Conservation (phyloP, 2,888 invertebrate species). For the Notodromas monacha region DNA sequence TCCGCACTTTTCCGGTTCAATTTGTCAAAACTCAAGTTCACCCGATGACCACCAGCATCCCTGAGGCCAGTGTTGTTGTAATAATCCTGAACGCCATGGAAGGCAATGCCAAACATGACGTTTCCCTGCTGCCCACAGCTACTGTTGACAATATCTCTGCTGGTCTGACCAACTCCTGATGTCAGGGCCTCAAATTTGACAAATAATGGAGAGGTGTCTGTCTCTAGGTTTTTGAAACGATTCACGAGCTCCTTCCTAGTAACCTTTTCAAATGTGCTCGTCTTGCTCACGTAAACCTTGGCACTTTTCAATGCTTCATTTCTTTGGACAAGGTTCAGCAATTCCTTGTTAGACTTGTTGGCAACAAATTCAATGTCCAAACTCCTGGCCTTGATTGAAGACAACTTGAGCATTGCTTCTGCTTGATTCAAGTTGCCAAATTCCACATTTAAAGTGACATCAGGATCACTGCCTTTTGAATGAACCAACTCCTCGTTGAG, state of each 20-base stretch:
- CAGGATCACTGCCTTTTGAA: background rate
- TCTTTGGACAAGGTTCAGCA: background rate
- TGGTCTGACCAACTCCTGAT: no score
- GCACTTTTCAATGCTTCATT: background rate
- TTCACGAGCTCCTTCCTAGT: background rate
- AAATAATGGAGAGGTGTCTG: background rate
- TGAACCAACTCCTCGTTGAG: background rate
- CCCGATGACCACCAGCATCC: conserved; percentile 5
- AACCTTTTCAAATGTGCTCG: conserved; percentile 1
- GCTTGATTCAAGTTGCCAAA: conserved; percentile 1
- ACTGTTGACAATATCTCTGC: background rate
- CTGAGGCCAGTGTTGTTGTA: no score
- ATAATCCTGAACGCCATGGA: conserved; percentile 1
- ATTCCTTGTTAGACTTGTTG: background rate
- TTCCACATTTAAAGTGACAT: background rate
- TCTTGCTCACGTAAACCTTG: conserved; percentile 1
- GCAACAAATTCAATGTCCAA: conserved; percentile 2
- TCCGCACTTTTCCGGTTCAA: conserved; percentile 6
- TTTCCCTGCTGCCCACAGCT: conserved; percentile 1
- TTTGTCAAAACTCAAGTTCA: conserved; percentile 7
- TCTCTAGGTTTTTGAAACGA: background rate
- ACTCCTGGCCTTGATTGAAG: conserved; percentile 2
- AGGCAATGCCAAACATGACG: background rate
- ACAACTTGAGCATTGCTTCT: background rate
- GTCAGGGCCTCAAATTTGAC: conserved; percentile 1